Percentiles rank a stretch among this genome's conserved stretches.
Conservation (phyloP, 2,113 vertebrate species). For the Plecturocebus donacophilus region DNA sequence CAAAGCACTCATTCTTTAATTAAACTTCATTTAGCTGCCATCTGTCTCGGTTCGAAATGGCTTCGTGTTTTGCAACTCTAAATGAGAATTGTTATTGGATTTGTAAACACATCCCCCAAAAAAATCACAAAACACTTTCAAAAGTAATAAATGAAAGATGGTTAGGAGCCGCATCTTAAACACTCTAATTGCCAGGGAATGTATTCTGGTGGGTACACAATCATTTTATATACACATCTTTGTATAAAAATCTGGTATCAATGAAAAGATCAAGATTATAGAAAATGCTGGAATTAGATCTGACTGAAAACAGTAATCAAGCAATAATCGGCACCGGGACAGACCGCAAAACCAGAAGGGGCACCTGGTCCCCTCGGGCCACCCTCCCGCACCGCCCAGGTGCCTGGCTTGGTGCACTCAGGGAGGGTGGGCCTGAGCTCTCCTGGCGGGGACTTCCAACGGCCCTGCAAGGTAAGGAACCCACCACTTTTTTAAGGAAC, state of each 20-base stretch:
- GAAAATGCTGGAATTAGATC: conserved; percentile 68
- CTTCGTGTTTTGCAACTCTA: conserved; percentile 83
- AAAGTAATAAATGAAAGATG: conserved; percentile 78
- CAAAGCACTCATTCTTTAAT: conserved; percentile 86
- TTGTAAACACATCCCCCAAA: conserved; percentile 80
- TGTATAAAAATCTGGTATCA: conserved; percentile 66
- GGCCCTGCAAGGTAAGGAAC: not conserved
- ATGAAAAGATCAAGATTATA: conserved; percentile 71
- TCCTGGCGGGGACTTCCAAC: not conserved
- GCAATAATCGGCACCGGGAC: not conserved
- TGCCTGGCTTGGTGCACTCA: not conserved
- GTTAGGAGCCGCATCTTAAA: conserved; percentile 65
- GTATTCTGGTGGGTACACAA: conserved; percentile 62
- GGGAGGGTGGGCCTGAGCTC: not conserved
- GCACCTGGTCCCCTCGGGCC: not conserved
- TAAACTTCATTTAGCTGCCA: conserved; percentile 87
- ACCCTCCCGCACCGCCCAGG: not conserved
- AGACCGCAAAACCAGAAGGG: not conserved
- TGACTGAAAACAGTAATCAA: conserved; percentile 77
- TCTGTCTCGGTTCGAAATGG: conserved; percentile 84
- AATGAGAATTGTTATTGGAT: conserved; percentile 85
- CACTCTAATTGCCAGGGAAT: conserved; percentile 70
- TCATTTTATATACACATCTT: conserved; percentile 70
- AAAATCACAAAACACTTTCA: conserved; percentile 75
- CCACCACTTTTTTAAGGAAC: not conserved